These are phyloP conservation scores for Oryzias javanicus DNA, from an alignment of 2,113 vertebrate species.

Conservation along the genomic window DNA sequence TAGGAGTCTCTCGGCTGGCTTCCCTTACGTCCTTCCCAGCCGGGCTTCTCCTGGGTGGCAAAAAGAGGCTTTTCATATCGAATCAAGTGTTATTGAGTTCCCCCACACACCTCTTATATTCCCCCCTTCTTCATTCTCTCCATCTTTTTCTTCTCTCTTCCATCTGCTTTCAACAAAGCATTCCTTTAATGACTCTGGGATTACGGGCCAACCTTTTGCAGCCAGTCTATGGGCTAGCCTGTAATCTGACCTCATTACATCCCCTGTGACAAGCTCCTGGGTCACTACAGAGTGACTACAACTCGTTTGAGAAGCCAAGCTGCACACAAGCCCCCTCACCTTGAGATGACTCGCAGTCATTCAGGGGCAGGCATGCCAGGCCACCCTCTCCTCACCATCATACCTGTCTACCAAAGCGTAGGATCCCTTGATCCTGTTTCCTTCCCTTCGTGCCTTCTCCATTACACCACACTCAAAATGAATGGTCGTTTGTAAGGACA, in stretches of 20 bases:
- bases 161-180: conserved; percentile 76
- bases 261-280: conserved; percentile 74
- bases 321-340: conserved; percentile 45
- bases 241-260: conserved; percentile 85
- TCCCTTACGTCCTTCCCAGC: conserved; percentile 74
- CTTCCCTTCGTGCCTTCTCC: conserved; percentile 43
- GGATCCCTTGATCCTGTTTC: conserved; percentile 53
- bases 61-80: conserved; percentile 79
- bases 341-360: conserved; percentile 57
- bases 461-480: conserved; percentile 52
- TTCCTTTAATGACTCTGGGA: conserved; percentile 79
- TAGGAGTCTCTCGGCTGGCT: conserved; percentile 75
- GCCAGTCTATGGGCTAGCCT: conserved; percentile 73
- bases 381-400: conserved; percentile 49
- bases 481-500: conserved; percentile 46
- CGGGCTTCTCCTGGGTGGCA: conserved; percentile 79
- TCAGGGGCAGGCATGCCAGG: conserved; percentile 53
- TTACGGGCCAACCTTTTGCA: conserved; percentile 78
- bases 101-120: conserved; percentile 70
- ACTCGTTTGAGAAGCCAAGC: conserved; percentile 64
- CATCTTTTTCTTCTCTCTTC: conserved; percentile 62
- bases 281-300: conserved; percentile 70
- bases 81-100: conserved; percentile 83
- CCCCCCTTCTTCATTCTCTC: conserved; percentile 59
- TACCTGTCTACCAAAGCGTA: conserved; percentile 62